Evolutionary conservation across 2,888 invertebrate species (phyloP), one percentile per base, ranked within the genome.

Genomic region (Oscheius onirici): DNA sequence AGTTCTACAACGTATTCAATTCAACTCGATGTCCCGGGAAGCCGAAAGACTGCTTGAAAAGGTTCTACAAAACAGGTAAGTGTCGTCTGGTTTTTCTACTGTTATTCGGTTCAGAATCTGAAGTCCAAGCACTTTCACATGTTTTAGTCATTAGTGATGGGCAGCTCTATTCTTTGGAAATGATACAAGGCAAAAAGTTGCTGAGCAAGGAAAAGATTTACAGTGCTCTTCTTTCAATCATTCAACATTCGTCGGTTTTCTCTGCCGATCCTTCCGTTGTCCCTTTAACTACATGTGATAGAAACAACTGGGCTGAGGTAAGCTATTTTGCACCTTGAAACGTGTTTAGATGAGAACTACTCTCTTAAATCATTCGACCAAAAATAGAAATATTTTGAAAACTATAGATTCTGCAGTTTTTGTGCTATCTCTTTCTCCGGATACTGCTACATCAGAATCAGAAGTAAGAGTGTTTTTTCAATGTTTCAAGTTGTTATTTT

Each of bases 271-370:
- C 58, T 28, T 75, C 74, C 28, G 57, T 77, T 46, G 57, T 73
- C 2, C 57, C 72, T n/a, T 43, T 77, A 44, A 77, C 77, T 10
- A 61, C 73, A 15, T 51, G 73, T 13, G 52, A 43, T 13, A 65
- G 77, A 67, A 71, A 77, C 49, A 40, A 46, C 6, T 77, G 77
- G 77, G 69, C 73, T 22, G 26, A 71, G 58, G 77, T 76, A 40
- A 17, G 40, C 40, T 60, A 5, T 43, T 61, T 10, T n/a, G n/a
- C n/a, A n/a, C n/a, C n/a, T 40, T 61, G 11, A 13, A 40, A 34
- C 15, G 2, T 61, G n/a, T 22, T 17, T 8, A 43, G 11, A 57
- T 57, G 13, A 57, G 65, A 60, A 6, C n/a, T 15, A 6, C 70
- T 74, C 13, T 63, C 49, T 17, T 6, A n/a, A n/a, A n/a, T n/a